Evolutionary conservation across 2,113 vertebrate genomes (phyloP).

Genomic region (Alaudala cheleensis): DNA sequence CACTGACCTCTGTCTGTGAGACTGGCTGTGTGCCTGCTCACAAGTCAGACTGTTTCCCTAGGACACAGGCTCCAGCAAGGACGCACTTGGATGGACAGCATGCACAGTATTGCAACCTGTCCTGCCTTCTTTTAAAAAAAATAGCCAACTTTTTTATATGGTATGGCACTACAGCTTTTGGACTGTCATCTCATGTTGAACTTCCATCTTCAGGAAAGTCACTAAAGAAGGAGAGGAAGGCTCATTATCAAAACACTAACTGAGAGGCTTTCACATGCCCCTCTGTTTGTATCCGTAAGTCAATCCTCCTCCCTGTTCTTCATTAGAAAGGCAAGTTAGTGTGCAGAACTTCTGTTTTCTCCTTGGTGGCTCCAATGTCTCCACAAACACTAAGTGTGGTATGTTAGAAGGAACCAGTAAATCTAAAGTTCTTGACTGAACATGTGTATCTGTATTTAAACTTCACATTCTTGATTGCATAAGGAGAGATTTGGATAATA

Average conservation of each 20-base stretch:
- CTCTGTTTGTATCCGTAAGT: neutral
- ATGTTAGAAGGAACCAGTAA: neutral
- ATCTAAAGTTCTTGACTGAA: neutral
- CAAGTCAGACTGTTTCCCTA: slow-evolving; percentile 50
- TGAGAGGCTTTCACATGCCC: neutral
- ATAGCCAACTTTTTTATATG: neutral
- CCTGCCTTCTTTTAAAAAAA: neutral
- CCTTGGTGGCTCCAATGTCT: neutral
- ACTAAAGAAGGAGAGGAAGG: neutral
- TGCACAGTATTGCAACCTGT: neutral
- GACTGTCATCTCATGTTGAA: accelerated
- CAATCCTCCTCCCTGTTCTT: neutral
- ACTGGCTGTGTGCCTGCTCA: slow-evolving; percentile 66
- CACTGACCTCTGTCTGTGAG: slow-evolving; percentile 67
- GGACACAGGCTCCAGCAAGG: slow-evolving; percentile 60
- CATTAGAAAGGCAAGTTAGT: neutral
- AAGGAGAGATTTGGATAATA: neutral
- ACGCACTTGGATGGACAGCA: slow-evolving; percentile 30
- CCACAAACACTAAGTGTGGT: neutral
- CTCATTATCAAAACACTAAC: neutral
- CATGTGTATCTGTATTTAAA: neutral
- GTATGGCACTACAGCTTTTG: neutral
- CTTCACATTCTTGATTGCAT: neutral
- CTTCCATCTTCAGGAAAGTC: neutral
- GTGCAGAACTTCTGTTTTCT: neutral